Conservation (phyloP, 2,113 vertebrate species). For the Tragelaphus buxtoni region DNA sequence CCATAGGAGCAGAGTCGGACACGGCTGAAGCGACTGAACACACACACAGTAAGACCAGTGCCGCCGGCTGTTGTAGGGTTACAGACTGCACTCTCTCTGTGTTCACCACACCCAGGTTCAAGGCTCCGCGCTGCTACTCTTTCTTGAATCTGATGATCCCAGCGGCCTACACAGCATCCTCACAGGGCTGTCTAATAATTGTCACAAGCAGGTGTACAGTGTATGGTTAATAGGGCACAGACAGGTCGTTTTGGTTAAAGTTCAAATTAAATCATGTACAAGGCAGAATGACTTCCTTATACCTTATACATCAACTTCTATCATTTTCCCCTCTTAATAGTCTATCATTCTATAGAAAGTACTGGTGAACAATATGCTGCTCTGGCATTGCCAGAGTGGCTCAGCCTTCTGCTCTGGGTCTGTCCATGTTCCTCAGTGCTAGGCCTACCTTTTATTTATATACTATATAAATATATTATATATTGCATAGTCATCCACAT, state of each 20-base stretch:
- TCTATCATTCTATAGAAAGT: not conserved
- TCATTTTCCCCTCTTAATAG: not conserved
- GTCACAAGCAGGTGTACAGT: not conserved
- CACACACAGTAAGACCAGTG: not conserved
- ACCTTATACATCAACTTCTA: not conserved
- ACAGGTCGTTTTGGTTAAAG: not conserved
- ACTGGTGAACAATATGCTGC: not conserved
- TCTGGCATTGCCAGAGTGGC: not conserved
- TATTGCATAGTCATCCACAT: not conserved
- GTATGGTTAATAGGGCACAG: not conserved
- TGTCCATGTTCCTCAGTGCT: accelerated
- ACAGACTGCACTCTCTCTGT: not conserved
- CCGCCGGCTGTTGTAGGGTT: accelerated
- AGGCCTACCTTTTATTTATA: not conserved
- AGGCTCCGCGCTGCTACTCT: not conserved
- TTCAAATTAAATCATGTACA: not conserved
- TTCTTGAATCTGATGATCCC: not conserved
- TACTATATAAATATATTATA: not conserved
- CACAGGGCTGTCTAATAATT: not conserved
- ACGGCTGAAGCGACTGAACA: not conserved
- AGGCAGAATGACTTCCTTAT: not conserved
- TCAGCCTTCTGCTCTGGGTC: not conserved
- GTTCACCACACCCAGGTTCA: not conserved
- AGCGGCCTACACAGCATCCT: not conserved
- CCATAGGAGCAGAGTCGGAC: not conserved